Percentiles rank a stretch among this genome's conserved stretches.
phyloP scores from a whole-genome alignment of 2,797 vertebrate species.

The Moxostoma hubbsi region DNA sequence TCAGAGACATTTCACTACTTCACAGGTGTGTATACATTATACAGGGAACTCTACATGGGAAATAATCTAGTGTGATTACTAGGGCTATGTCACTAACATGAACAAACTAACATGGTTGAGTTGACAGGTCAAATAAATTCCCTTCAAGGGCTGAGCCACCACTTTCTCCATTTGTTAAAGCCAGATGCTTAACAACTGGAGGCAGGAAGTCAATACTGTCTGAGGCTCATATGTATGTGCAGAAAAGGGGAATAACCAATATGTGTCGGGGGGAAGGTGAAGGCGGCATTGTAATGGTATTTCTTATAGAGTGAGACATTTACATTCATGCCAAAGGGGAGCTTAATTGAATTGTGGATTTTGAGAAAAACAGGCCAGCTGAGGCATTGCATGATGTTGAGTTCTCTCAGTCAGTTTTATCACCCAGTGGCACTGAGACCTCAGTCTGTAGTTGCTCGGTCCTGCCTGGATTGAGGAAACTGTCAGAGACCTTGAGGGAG shows the following conservation, averaged over 20 bases:
- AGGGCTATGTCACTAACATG: slow-evolving; percentile 21
- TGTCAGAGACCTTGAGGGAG: slow-evolving; percentile 71
- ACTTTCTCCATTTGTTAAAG: slow-evolving; percentile 43
- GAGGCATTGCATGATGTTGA: slow-evolving; percentile 3
- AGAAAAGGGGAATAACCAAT: slow-evolving; percentile 39
- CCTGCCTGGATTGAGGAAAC: slow-evolving; percentile 56
- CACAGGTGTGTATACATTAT: background rate
- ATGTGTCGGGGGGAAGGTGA: slow-evolving; percentile 13
- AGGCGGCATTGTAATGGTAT: slow-evolving; percentile 25
- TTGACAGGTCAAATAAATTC: slow-evolving; percentile 39
- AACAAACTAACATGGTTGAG: slow-evolving; percentile 34
- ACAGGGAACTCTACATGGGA: background rate
- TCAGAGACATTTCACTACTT: no score
- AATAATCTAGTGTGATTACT: slow-evolving; percentile 1
- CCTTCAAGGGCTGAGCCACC: slow-evolving; percentile 18
- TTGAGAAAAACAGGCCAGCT: background rate
- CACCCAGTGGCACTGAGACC: slow-evolving; percentile 22
- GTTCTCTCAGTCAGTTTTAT: slow-evolving; percentile 32
- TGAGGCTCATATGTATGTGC: slow-evolving; percentile 11
- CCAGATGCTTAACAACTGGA: slow-evolving; percentile 43
- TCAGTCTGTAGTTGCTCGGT: slow-evolving; percentile 22
- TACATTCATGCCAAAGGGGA: slow-evolving; percentile 44
- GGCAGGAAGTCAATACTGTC: slow-evolving; percentile 38
- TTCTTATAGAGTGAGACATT: slow-evolving; percentile 39
- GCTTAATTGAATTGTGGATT: slow-evolving; percentile 41